These are phyloP conservation scores for Andrena flavipes DNA, from an alignment of 2,888 invertebrate species.

Conservation along the genomic window DNA sequence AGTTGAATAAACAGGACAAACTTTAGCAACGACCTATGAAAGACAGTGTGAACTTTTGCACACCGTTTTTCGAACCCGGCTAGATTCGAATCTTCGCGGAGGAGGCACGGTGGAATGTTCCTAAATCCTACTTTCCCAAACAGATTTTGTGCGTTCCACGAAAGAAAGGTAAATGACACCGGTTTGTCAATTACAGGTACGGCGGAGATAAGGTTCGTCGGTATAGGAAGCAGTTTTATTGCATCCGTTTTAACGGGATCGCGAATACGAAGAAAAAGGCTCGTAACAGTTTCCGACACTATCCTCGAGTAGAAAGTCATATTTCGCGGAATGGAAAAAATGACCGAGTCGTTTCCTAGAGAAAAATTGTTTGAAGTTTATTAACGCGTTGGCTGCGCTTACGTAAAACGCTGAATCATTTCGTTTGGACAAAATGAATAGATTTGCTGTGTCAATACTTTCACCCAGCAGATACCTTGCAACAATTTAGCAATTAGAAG, in stretches of 20 bases:
- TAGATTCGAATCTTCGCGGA: neutral
- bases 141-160: neutral
- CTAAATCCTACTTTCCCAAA: conserved; percentile 4
- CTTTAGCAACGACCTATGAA: too few species aligned
- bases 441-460: neutral
- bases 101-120: neutral
- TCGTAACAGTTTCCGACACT: conserved; percentile 24
- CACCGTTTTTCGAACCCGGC: neutral
- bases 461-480: neutral
- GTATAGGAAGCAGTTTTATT: conserved; percentile 47
- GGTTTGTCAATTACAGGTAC: conserved; percentile 23
- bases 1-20: too few species aligned
- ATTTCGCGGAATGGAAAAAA: conserved; percentile 25
- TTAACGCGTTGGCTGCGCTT: neutral
- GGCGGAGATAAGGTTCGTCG: conserved; percentile 12
- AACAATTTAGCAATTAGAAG: neutral
- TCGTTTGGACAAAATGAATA: neutral
- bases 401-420: conserved; percentile 2
- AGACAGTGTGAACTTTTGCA: too few species aligned
- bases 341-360: neutral
- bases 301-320: conserved; percentile 43
- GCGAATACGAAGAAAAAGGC: conserved; percentile 20
- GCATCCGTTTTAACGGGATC: conserved; percentile 36
- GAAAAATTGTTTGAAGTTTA: neutral
- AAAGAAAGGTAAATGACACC: conserved; percentile 20